These are phyloP conservation scores for Ploceus nigricollis DNA, from an alignment of 2,113 vertebrate species.

Conservation along the genomic window DNA sequence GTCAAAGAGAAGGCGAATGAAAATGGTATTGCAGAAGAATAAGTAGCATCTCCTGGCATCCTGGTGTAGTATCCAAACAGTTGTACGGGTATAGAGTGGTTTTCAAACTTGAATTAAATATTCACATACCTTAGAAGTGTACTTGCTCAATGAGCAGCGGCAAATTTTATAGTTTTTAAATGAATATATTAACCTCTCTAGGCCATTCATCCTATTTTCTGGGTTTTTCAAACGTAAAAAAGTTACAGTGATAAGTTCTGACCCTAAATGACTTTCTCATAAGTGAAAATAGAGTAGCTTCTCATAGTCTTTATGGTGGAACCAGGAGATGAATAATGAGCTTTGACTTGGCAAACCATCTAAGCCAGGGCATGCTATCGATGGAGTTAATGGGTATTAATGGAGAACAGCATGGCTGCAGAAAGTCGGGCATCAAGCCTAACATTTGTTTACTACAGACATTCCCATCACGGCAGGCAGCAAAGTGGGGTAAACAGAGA, in stretches of 20 bases:
- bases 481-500: not conserved
- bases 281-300: not conserved
- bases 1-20: not conserved
- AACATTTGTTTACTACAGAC: not conserved
- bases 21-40: not conserved
- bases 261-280: not conserved
- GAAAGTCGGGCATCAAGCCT: not conserved
- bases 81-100: not conserved
- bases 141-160: not conserved
- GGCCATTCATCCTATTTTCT: not conserved
- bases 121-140: not conserved
- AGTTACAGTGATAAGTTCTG: not conserved
- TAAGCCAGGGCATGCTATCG: not conserved
- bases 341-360: not conserved
- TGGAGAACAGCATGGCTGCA: not conserved
- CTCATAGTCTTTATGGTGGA: not conserved
- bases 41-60: not conserved
- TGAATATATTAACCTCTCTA: not conserved
- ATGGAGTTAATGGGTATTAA: not conserved
- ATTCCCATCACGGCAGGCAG: not conserved
- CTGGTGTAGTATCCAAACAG: not conserved
- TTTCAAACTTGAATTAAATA: not conserved
- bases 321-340: not conserved
- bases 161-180: fast-evolving
- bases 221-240: not conserved